phyloP scores from a whole-genome alignment of 2,888 invertebrate genomes.

The Ichneumoninae sp. region DNA sequence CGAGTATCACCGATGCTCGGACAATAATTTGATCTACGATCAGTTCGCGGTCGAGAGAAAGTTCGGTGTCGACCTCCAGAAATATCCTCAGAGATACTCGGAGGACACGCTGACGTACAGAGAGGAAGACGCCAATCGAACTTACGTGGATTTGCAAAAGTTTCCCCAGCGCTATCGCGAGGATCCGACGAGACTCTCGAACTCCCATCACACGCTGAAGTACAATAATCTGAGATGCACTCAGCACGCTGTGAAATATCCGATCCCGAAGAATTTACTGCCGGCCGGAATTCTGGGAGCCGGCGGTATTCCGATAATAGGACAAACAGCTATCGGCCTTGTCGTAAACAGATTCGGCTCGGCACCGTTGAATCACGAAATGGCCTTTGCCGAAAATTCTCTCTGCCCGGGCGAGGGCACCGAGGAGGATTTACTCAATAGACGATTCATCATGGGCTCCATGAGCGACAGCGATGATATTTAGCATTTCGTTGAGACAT shows the following conservation, averaged over 20 bases:
- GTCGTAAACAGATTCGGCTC: slow-evolving; percentile 82
- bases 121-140: slow-evolving; percentile 70
- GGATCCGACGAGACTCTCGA: slow-evolving; percentile 76
- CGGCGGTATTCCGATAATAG: slow-evolving; percentile 81
- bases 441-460: slow-evolving; percentile 78
- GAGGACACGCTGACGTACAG: slow-evolving; percentile 76
- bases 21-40: slow-evolving; percentile 79
- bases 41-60: slow-evolving; percentile 76
- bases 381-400: slow-evolving; percentile 76
- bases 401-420: slow-evolving; percentile 75
- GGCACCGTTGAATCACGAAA: slow-evolving; percentile 73
- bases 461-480: slow-evolving; percentile 79
- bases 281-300: slow-evolving; percentile 78
- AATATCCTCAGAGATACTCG: slow-evolving; percentile 77
- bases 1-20: slow-evolving; percentile 82
- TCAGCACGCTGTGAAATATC: slow-evolving; percentile 78
- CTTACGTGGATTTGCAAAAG: slow-evolving; percentile 78
- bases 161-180: slow-evolving; percentile 81
- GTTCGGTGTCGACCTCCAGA: slow-evolving; percentile 67
- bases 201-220: slow-evolving; percentile 76
- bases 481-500: slow-evolving; percentile 51
- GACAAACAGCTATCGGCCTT: slow-evolving; percentile 80
- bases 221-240: slow-evolving; percentile 80
- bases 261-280: slow-evolving; percentile 77
- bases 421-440: slow-evolving; percentile 78